Conservation (phyloP, 1,140 invertebrate species). For the Spodoptera litura region DNA sequence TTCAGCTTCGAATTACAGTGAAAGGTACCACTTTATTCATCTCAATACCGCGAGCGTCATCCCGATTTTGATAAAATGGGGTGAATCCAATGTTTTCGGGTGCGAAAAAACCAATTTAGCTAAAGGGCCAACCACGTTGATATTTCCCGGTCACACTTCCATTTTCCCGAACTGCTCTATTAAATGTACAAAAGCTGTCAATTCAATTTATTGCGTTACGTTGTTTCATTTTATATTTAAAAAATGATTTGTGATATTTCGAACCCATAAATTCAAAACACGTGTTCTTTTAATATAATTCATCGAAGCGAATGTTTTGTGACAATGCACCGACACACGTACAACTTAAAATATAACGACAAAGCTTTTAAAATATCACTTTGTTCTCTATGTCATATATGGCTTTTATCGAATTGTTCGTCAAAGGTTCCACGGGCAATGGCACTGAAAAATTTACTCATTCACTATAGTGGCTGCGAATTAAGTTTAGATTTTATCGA, state of each 20-base stretch:
- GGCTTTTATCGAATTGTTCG: constrained; percentile 32
- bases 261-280: constrained; percentile 19
- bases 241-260: constrained; percentile 15
- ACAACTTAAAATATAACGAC: neutral
- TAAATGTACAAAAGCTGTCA: constrained; percentile 29
- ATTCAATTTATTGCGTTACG: constrained; percentile 33
- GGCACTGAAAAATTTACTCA: constrained; percentile 1
- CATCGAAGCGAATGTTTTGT: constrained; percentile 6
- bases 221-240: constrained; percentile 9
- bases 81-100: constrained; percentile 27
- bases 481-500: constrained; percentile 25
- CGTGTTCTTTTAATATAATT: constrained; percentile 7
- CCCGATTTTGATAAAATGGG: constrained; percentile 20
- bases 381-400: neutral
- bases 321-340: neutral
- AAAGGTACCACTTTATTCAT: no score
- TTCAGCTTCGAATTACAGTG: no score
- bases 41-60: neutral
- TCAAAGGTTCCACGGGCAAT: neutral
- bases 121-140: constrained; percentile 25
- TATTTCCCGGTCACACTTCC: constrained; percentile 22
- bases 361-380: constrained; percentile 13
- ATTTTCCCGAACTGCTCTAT: constrained; percentile 25
- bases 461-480: neutral
- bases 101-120: constrained; percentile 23